Evolutionary conservation across 1,140 invertebrate species (phyloP).

Genomic region (Heliothis virescens): DNA sequence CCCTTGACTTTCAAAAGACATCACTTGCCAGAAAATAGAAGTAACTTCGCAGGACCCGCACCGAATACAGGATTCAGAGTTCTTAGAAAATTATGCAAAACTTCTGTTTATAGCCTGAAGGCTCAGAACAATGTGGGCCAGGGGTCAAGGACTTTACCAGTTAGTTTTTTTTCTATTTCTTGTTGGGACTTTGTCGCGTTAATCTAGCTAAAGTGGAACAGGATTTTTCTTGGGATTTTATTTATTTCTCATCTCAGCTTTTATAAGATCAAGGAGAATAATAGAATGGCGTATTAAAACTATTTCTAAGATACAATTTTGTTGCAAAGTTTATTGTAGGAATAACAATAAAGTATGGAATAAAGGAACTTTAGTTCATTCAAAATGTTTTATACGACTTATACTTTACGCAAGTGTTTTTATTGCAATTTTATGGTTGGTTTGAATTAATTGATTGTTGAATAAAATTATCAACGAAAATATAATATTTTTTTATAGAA

Average conservation of each 20-base stretch:
- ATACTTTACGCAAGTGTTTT: too few relatives aligned
- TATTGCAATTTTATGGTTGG: too few relatives aligned
- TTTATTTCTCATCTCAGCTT: conserved; percentile 10
- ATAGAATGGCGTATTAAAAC: background rate
- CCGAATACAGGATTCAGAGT: background rate
- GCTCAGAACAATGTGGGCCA: background rate
- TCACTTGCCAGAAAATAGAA: background rate
- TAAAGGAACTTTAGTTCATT: too few relatives aligned
- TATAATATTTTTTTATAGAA: too few relatives aligned
- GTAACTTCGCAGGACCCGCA: background rate
- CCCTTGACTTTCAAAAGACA: background rate
- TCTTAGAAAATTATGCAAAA: background rate
- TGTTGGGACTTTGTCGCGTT: conserved; percentile 8
- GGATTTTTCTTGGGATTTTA: conserved; percentile 8
- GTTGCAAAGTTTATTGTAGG: background rate
- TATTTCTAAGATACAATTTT: too few relatives aligned
- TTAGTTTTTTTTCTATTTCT: conserved; percentile 27
- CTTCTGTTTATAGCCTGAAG: background rate
- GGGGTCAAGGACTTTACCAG: conserved; percentile 18
- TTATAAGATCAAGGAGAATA: background rate
- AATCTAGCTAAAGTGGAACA: conserved; percentile 4
- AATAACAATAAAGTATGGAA: background rate
- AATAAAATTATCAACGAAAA: too few relatives aligned
- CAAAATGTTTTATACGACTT: too few relatives aligned
- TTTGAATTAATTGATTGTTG: too few relatives aligned